These are phyloP conservation scores for Parochlus steinenii DNA, from an alignment of 2,888 invertebrate species.

Conservation along the genomic window DNA sequence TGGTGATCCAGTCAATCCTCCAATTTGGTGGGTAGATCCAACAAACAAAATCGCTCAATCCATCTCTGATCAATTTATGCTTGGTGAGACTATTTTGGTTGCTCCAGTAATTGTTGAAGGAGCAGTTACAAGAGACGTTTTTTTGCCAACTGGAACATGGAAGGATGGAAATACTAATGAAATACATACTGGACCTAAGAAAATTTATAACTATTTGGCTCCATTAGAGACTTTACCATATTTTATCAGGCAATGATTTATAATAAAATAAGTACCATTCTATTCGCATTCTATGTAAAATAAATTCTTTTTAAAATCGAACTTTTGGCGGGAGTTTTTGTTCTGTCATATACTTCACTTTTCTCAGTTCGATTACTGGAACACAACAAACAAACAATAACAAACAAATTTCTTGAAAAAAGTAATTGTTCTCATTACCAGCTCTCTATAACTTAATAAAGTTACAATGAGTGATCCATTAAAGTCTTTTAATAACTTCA, in stretches of 20 bases:
- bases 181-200: slow-evolving; percentile 38
- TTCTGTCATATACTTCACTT: too few relatives aligned
- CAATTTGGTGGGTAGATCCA: slow-evolving; percentile 75
- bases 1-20: slow-evolving; percentile 59
- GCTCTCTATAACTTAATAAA: too few relatives aligned
- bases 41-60: slow-evolving; percentile 40
- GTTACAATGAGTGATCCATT: too few relatives aligned
- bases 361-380: too few relatives aligned
- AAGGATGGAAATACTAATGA: slow-evolving; percentile 36
- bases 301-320: too few relatives aligned
- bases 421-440: too few relatives aligned
- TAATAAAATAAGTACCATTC: too few relatives aligned
- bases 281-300: too few relatives aligned
- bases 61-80: slow-evolving; percentile 51
- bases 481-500: too few relatives aligned
- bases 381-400: too few relatives aligned
- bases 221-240: slow-evolving; percentile 51
- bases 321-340: too few relatives aligned
- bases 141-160: slow-evolving; percentile 62
- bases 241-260: slow-evolving; percentile 39
- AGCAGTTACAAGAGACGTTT: slow-evolving; percentile 46
- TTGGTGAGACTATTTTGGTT: slow-evolving; percentile 60
- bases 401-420: too few relatives aligned
- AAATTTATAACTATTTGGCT: slow-evolving; percentile 46
- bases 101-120: slow-evolving; percentile 57